These are phyloP conservation scores for Crocodylus rhombifer DNA, from an alignment of 2,797 vertebrate species.

Conservation along the genomic window DNA sequence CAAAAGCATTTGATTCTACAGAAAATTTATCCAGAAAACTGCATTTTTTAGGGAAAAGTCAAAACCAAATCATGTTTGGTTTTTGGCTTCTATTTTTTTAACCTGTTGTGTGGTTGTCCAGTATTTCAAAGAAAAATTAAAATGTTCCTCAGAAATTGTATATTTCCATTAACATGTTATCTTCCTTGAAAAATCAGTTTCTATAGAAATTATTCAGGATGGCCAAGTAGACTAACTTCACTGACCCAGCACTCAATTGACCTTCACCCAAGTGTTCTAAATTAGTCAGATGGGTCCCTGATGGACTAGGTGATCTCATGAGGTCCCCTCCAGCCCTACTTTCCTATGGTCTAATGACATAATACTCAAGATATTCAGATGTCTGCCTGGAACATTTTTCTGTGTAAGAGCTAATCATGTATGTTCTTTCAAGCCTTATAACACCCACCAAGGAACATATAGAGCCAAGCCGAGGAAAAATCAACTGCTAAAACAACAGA, in stretches of 20 bases:
- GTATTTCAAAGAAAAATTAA: not conserved
- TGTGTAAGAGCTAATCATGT: not conserved
- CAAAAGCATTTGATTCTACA: not conserved
- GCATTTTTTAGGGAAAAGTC: not conserved
- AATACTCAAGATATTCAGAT: not conserved
- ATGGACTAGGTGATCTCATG: not conserved
- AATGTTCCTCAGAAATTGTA: not conserved
- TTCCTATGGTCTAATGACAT: not conserved
- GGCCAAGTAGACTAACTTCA: not conserved
- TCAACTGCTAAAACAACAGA: not conserved
- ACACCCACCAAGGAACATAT: not conserved
- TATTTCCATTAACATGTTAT: not conserved
- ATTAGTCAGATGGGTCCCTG: not conserved
- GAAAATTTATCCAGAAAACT: not conserved
- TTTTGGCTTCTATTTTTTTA: not conserved
- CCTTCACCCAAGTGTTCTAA: not conserved
- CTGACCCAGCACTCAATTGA: not conserved
- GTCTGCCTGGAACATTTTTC: not conserved
- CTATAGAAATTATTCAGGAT: not conserved
- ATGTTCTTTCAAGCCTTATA: not conserved
- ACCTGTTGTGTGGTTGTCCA: too few relatives aligned
- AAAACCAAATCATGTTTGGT: not conserved
- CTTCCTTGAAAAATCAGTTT: not conserved
- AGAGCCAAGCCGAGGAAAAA: not conserved
- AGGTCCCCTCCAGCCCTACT: too few relatives aligned